Conservation (phyloP, 2,888 invertebrate species). For the Dryobota labecula region DNA sequence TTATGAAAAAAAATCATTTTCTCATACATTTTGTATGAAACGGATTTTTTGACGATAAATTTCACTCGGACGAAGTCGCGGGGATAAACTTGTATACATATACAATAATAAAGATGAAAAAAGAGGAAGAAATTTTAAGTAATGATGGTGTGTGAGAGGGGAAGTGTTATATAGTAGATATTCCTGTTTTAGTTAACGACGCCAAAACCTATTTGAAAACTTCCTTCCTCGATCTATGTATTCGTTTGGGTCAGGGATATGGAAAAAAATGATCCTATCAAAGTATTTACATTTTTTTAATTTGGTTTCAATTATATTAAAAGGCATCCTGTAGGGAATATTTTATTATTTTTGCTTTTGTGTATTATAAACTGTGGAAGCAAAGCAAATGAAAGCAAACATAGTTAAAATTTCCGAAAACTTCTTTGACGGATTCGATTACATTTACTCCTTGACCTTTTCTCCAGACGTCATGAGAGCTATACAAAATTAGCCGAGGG, state of each 20-base stretch:
- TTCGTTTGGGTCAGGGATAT: neutral
- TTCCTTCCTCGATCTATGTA: neutral
- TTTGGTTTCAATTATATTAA: neutral
- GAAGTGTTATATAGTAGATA: too few relatives aligned
- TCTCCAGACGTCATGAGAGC: neutral
- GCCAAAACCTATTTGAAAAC: neutral
- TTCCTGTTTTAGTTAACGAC: neutral
- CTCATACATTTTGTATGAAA: too few relatives aligned
- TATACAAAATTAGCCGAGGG: neutral
- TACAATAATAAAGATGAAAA: too few relatives aligned
- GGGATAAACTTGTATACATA: too few relatives aligned
- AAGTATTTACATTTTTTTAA: neutral
- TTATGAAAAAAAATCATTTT: too few relatives aligned
- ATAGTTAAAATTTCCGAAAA: neutral
- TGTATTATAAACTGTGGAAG: neutral
- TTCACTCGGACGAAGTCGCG: too few relatives aligned
- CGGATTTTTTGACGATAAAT: too few relatives aligned
- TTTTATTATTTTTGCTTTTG: too few relatives aligned
- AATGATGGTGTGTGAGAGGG: too few relatives aligned
- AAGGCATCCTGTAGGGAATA: neutral
- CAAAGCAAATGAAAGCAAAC: neutral
- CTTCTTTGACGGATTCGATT: neutral
- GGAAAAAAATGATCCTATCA: neutral
- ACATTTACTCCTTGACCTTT: neutral
- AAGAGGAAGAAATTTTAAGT: too few relatives aligned